Percentiles rank a stretch among this genome's conserved stretches.
Evolutionary conservation across 2,888 invertebrate species (phyloP).

Genomic region (Sminthurides aquaticus): DNA sequence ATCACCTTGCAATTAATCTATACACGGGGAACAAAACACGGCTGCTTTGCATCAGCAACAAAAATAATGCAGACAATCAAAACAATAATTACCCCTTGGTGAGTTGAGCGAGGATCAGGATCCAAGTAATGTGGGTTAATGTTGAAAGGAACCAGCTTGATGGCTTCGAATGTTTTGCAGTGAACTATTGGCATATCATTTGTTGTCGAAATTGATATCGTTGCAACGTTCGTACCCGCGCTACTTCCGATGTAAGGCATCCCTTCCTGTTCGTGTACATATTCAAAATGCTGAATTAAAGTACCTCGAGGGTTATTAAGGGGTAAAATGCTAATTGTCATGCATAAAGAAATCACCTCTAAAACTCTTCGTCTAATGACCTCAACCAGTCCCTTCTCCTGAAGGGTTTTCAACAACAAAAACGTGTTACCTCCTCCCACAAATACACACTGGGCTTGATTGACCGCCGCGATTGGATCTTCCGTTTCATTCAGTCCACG

Average conservation of each 20-base stretch:
- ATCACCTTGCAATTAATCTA: no score
- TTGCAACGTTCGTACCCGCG: conserved; percentile 77
- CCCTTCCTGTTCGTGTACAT: conserved; percentile 49
- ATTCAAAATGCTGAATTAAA: conserved; percentile 22
- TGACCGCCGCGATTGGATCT: conserved; percentile 55
- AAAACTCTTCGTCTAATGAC: conserved; percentile 58
- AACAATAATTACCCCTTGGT: conserved; percentile 61
- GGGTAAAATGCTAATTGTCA: no score
- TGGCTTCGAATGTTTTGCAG: conserved; percentile 49
- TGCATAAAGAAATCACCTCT: no score
- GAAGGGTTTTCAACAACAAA: conserved; percentile 61
- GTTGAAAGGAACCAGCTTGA: conserved; percentile 69
- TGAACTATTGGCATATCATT: conserved; percentile 83
- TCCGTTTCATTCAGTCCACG: conserved; percentile 57
- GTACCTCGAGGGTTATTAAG: neutral
- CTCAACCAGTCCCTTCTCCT: conserved; percentile 60
- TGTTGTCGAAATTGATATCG: conserved; percentile 69
- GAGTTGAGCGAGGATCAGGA: conserved; percentile 54
- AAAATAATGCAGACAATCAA: no score
- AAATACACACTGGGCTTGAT: conserved; percentile 62
- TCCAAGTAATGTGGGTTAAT: conserved; percentile 80
- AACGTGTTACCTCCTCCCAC: conserved; percentile 78
- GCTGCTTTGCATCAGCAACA: no score
- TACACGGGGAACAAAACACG: no score
- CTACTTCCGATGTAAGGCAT: conserved; percentile 69